Evolutionary conservation across 2,888 invertebrate species (phyloP).

Genomic region (Himalopsyche anomala): DNA sequence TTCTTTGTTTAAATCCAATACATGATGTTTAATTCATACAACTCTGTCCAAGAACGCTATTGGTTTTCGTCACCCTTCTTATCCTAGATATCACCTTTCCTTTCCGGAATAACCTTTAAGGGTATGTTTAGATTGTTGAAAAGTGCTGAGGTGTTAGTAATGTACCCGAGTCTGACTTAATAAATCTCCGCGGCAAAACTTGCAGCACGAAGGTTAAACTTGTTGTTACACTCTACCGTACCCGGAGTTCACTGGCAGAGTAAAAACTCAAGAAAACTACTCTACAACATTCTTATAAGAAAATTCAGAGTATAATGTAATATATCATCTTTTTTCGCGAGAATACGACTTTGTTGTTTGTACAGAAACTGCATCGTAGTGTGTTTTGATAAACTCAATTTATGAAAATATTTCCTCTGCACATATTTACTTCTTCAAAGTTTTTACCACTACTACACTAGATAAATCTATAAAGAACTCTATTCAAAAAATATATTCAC

Average conservation of each 20-base stretch:
- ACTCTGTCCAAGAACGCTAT: background rate
- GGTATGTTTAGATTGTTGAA: conserved; percentile 25
- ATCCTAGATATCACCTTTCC: background rate
- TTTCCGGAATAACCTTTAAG: background rate
- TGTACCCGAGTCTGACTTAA: conserved; percentile 14
- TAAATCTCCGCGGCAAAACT: conserved; percentile 44
- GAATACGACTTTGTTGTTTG: conserved; percentile 45
- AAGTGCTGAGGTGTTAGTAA: conserved; percentile 42
- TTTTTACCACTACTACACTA: background rate
- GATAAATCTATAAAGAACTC: background rate
- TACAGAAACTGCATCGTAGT: conserved; percentile 10
- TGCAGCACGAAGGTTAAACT: conserved; percentile 51
- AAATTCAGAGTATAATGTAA: conserved; percentile 39
- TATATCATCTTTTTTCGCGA: conserved; percentile 49
- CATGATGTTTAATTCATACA: conserved; percentile 2
- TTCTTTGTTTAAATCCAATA: background rate
- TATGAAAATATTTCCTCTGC: background rate
- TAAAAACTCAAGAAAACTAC: conserved; percentile 37
- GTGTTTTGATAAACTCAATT: conserved; percentile 14
- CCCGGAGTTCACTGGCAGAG: background rate
- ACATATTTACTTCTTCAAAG: background rate
- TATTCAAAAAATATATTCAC: background rate
- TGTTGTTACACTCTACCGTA: conserved; percentile 43
- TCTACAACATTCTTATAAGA: conserved; percentile 46
- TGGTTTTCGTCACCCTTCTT: background rate